These are phyloP conservation scores for Ectobius pallidus DNA, from an alignment of 2,888 invertebrate genomes.

Conservation along the genomic window DNA sequence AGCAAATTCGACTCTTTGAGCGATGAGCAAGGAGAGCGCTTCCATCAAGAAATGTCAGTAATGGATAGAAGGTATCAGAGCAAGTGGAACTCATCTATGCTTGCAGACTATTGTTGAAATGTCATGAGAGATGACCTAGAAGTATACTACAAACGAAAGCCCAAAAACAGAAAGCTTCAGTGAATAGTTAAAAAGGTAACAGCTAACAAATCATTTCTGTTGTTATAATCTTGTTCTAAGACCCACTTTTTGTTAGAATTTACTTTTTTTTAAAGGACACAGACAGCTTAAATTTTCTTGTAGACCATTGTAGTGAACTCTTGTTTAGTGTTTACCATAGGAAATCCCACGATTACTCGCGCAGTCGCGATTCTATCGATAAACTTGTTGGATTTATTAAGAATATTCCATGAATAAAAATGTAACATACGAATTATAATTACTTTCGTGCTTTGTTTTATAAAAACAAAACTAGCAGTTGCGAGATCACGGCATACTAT, in stretches of 20 bases:
- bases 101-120: not conserved
- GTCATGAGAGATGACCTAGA: not conserved
- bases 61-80: too few relatives aligned
- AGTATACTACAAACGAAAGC: not conserved
- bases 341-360: too few relatives aligned
- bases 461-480: too few relatives aligned
- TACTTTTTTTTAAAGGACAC: not conserved
- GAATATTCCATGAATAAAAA: too few relatives aligned
- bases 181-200: not conserved
- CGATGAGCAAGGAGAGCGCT: too few relatives aligned
- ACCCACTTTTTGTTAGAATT: not conserved
- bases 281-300: not conserved
- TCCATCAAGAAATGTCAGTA: conserved; percentile 10
- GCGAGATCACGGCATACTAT: too few relatives aligned
- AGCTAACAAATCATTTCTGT: not conserved
- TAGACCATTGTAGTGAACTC: not conserved
- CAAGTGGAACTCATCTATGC: conserved; percentile 13
- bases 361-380: too few relatives aligned
- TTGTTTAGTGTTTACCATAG: too few relatives aligned
- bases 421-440: too few relatives aligned
- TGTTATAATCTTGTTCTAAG: not conserved
- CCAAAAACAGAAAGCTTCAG: not conserved
- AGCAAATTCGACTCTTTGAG: not conserved
- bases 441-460: too few relatives aligned
- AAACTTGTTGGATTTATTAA: too few relatives aligned